Percentiles rank a stretch among this genome's conserved stretches.
Evolutionary conservation across 2,797 vertebrate species (phyloP).

Genomic region (Prunella strophiata): DNA sequence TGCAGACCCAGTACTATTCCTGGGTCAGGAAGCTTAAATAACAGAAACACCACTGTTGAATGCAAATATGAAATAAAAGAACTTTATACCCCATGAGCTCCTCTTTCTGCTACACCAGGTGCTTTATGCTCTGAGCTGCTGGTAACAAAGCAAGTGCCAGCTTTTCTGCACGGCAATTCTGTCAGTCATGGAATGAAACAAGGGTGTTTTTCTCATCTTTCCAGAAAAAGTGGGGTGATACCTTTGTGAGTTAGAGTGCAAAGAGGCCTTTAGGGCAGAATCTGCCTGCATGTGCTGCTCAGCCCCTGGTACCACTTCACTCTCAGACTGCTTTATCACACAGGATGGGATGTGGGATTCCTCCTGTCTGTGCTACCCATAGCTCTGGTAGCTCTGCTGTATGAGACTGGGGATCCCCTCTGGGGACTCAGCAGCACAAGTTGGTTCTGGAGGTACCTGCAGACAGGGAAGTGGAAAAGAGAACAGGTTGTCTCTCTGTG

Average conservation of each 20-base stretch:
- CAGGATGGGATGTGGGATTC: background rate
- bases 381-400: background rate
- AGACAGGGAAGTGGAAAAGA: background rate
- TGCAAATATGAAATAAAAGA: background rate
- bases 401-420: background rate
- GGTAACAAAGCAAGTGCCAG: background rate
- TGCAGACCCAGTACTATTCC: background rate
- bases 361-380: background rate
- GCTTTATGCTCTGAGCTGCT: background rate
- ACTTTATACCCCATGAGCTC: background rate
- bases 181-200: background rate
- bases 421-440: fast-evolving
- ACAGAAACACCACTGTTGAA: background rate
- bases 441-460: background rate
- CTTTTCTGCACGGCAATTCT: background rate
- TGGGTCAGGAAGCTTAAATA: background rate
- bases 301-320: fast-evolving
- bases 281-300: background rate
- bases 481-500: background rate
- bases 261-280: background rate
- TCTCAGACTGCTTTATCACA: background rate
- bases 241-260: background rate
- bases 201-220: background rate
- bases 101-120: background rate
- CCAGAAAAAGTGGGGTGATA: background rate